phyloP scores from a whole-genome alignment of 2,113 vertebrate species.

The Fulmarus glacialis region DNA sequence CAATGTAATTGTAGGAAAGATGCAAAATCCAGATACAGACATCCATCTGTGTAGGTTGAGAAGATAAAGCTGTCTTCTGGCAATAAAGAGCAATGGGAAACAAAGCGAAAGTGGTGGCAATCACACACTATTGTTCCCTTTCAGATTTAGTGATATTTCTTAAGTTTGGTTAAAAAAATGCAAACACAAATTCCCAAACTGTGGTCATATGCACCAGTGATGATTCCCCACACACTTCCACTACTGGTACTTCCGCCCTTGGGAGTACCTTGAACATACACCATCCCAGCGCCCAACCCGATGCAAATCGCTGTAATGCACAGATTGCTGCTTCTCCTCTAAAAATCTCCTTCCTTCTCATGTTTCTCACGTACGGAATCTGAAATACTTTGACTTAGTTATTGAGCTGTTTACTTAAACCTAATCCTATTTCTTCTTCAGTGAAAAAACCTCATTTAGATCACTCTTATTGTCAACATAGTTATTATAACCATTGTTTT shows the following conservation, averaged over 20 bases:
- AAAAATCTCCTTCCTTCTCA: background rate
- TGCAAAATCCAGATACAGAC: background rate
- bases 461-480: background rate
- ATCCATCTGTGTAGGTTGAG: background rate
- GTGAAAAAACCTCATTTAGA: background rate
- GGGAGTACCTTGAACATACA: background rate
- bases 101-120: background rate
- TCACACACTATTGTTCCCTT: background rate
- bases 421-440: background rate
- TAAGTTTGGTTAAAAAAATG: background rate
- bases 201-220: background rate
- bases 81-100: background rate
- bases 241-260: background rate
- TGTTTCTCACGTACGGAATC: background rate
- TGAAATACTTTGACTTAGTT: background rate
- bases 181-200: background rate
- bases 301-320: background rate
- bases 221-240: background rate
- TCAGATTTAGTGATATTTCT: background rate
- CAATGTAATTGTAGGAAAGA: background rate
- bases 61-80: background rate
- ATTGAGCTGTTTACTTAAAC: background rate
- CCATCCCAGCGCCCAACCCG: rapidly evolving
- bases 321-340: background rate
- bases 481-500: background rate